Base-by-base conservation (phyloP, 2,797 vertebrate species). In the Chaunax sp. region DNA sequence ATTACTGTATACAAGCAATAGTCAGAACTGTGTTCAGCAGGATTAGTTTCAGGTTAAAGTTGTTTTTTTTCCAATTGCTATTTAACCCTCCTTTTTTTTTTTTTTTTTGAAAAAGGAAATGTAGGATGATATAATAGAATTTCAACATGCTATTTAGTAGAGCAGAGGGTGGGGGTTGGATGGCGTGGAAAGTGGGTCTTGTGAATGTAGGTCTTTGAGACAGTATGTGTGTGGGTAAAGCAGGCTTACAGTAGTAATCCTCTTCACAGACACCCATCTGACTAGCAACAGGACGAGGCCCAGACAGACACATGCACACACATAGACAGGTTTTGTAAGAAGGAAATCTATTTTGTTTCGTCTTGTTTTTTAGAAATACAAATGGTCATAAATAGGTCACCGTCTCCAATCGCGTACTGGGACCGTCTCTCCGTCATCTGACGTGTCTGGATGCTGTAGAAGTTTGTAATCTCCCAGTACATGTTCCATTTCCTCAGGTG, bases 261-360 rank as follows among this genome's bases (percentile, higher is more conserved):
- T 88, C 85, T 90, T 89, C 88, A 88, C 90, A 95, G 93, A 95
- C 93, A 89, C 87, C 91, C 91, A 93, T 92, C 92, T 94, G 91
- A 94, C 90, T 80, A 86, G 84, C 85, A 86, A 86, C 89, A 90
- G 92, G 83, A 91, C 83, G 61, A 76, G 69, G 82, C 50, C 87
- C 90, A 91, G 90, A 90, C 84, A 81, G 79, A 70, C 73, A 61
- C 56, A 67, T 12, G 16, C 60, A 45, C 23, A 25, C 69, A 65
- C 59, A 45, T 57, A 72, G 50, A 57, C 55, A 50, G 51, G 52
- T 67, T 83, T 84, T 84, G 64, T 77, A 60, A 67, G 60, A 69
- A 72, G 66, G 75, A 83, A 84, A 80, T 82, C 75, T 77, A 59
- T 65, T 82, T 68, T 59, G 79, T 83, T 69, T 68, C 50, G 69